Evolutionary conservation across 2,113 vertebrate species (phyloP), one percentile per base, ranked within the genome.

Genomic region (Cathartes aura): DNA sequence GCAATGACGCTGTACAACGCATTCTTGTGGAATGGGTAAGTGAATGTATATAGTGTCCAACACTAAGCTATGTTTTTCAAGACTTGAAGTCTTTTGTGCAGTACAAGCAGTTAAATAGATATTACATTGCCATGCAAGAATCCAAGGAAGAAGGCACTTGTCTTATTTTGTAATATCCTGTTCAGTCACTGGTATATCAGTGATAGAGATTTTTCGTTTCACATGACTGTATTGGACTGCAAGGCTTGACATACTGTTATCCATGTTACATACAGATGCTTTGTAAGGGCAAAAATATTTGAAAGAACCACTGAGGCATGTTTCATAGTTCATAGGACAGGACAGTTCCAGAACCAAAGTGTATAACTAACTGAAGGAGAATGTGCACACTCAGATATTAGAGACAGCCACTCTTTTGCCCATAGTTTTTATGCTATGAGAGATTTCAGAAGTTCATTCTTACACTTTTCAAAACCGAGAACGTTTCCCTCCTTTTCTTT

Each of bases 11-110:
- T 0, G 98, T 98, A 15, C 98, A 96, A 18, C 96, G 97, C 88
- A 99, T 99, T 93, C 97, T 99, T 55, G 95, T 96, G 76, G 99
- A 99, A 42, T 99, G 99, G 99, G 99, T 99, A 94, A 99, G 99
- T 93, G 70, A 40, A 4, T 1, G 12, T 32, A 2, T 32, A 2
- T 36, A 5, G 52, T 13, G 74, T 73, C 81, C 55, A 9, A 3
- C 22, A 1, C 8, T 1, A 34, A 36, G 42, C 36, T 59, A 1
- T 11, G 40, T 68, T 52, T 47, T 12, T 18, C 45, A 24, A 4
- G 45, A 1, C 0, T 0, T 5, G 18, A 21, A 17, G 2, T 14
- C 30, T 56, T 70, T 38, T 63, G 21, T 42, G 75, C 55, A 47
- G 27, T 26, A 9, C 15, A 34, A 45, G 56, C 32, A 36, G 8